A percentile compares a stretch with the other conserved stretches of the same genome.
Evolutionary conservation across 2,113 vertebrate species (phyloP).

Genomic region (Antennarius striatus): DNA sequence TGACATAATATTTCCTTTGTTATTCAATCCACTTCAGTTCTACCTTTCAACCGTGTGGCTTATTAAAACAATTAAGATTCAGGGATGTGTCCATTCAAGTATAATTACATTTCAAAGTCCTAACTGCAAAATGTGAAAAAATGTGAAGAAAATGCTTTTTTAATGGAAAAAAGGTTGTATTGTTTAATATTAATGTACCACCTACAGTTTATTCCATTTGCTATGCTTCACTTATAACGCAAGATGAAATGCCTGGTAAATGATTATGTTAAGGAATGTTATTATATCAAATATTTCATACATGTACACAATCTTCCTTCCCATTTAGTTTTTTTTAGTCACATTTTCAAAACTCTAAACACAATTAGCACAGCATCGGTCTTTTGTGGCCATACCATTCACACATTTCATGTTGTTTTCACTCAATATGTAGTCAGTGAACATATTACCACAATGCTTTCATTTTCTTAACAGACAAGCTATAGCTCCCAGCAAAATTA

Average conservation of each 20-base stretch:
- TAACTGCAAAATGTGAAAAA: conserved; percentile 15
- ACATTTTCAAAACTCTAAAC: no score
- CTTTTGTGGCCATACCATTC: no score
- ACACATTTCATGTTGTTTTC: no score
- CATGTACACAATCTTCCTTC: no score
- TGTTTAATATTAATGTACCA: conserved; percentile 18
- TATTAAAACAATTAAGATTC: conserved; percentile 58
- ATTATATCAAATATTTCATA: conserved; percentile 1
- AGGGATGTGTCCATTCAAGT: conserved; percentile 33
- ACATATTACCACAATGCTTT: no score
- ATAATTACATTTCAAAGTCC: conserved; percentile 32
- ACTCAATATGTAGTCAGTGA: no score
- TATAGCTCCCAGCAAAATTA: no score
- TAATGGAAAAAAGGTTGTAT: conserved; percentile 18
- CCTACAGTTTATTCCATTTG: conserved; percentile 7
- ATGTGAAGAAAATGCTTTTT: neutral
- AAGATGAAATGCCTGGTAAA: conserved; percentile 14
- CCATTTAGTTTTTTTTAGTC: no score
- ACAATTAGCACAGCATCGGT: no score
- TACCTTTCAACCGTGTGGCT: conserved; percentile 59
- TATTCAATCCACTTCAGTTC: conserved; percentile 56
- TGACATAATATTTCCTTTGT: conserved; percentile 70
- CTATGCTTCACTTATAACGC: neutral
- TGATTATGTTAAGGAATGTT: neutral
- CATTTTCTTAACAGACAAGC: no score